Base-by-base conservation (phyloP, 2,888 invertebrate species). In the Dastarcus helophoroides region DNA sequence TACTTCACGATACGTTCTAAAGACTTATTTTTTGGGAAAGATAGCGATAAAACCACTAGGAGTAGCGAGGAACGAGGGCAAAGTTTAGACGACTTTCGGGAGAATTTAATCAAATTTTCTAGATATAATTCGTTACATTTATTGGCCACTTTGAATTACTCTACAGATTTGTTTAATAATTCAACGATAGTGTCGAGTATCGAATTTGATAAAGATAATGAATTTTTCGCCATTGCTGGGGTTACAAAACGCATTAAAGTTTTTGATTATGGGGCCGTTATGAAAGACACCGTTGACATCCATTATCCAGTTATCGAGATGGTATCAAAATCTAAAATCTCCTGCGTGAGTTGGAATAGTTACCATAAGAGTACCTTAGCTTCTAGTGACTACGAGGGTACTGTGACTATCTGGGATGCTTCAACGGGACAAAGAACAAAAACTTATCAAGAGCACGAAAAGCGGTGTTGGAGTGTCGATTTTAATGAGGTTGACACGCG, bases 201-300 rank as follows among this genome's bases (percentile, higher is more conserved):
- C 44, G 93, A 93, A 62, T 94, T 94, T 64, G 93, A 94, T 58
- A 86, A 90, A 60, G 93, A 94, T 61, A 83, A 86, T 56, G 91
- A 94, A 64, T 84, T 81, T 60, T 91, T 94, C 63, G 93, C 93
- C 0, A 90, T 94, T 45, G 93, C 93, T 16, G 93, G 94, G 3
- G 91, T 94, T 7, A 91, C 91, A 1, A 90, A 89, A 57, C 75
- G 88, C 37, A 93, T 94, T 34, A 93, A 93, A 67, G 81, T 89
- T 29, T 93, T 85, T 62, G 90, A 93, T 58, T 93, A 86, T 61
- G 76, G 78, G 22, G 73, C 79, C 14, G 88, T 91, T 21, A 76
- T 90, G 24, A 70, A 81, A 26, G 88, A 89, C 58, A 74, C 79
- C 1, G 83, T 90, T 10, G 89, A 89, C 58, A 81, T 90, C 40